These are phyloP conservation scores for Platanista minor DNA, from an alignment of 2,113 vertebrate genomes.

Conservation along the genomic window DNA sequence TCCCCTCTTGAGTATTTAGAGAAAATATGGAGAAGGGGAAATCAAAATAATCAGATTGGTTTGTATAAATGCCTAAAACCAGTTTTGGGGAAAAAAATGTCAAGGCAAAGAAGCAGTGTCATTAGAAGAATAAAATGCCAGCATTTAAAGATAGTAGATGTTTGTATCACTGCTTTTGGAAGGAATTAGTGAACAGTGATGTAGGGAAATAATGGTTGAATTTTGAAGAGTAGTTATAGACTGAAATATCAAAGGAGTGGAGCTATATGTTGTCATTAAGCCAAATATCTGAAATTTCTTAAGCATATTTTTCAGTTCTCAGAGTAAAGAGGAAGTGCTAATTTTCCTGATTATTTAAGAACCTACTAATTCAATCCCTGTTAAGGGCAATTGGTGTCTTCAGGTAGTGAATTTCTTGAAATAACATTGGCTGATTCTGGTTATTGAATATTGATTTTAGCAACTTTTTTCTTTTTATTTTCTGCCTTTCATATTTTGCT, in stretches of 20 bases:
- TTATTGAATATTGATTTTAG: background rate
- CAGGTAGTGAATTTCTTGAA: slow-evolving; percentile 5
- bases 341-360: slow-evolving; percentile 50
- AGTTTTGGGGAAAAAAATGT: background rate
- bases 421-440: background rate
- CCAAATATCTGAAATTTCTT: slow-evolving; percentile 53
- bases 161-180: slow-evolving; percentile 6
- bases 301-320: slow-evolving; percentile 42
- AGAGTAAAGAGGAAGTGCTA: background rate
- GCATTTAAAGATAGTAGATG: slow-evolving; percentile 23
- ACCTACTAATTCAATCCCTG: background rate
- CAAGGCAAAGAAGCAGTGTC: background rate
- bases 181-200: slow-evolving; percentile 30
- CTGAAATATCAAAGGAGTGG: background rate
- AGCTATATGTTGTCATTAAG: slow-evolving; percentile 15
- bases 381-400: slow-evolving; percentile 1
- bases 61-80: background rate
- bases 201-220: slow-evolving; percentile 1
- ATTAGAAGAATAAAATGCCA: slow-evolving; percentile 28
- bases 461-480: background rate
- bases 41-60: slow-evolving; percentile 20
- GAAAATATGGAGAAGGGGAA: slow-evolving; percentile 8
- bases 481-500: background rate
- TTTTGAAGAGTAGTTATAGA: background rate
- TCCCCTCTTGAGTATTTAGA: slow-evolving; percentile 37